phyloP scores from a whole-genome alignment of 2,888 invertebrate genomes.

The Hydriomena furcata region DNA sequence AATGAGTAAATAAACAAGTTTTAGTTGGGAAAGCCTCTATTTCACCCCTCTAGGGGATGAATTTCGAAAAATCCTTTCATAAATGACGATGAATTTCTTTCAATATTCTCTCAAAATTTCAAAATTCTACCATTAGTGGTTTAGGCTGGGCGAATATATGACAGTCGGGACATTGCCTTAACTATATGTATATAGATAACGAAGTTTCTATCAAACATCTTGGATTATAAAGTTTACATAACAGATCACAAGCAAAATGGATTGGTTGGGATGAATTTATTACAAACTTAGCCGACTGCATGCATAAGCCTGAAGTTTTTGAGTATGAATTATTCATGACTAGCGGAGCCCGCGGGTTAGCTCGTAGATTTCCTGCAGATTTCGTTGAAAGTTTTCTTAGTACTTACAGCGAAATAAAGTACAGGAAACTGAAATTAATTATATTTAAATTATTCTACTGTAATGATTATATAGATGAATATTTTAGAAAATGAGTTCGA shows the following conservation, averaged over 20 bases:
- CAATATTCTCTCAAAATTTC: no score
- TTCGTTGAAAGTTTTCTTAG: conserved; percentile 32
- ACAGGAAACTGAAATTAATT: conserved; percentile 26
- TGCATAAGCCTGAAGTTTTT: conserved; percentile 46
- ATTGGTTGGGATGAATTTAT: conserved; percentile 51
- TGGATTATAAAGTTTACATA: conserved; percentile 34
- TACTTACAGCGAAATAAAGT: conserved; percentile 34
- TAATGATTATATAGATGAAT: not conserved
- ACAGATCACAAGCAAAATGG: conserved; percentile 46
- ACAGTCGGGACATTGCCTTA: no score
- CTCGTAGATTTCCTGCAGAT: conserved; percentile 37
- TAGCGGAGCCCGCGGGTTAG: conserved; percentile 36
- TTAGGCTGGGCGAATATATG: no score
- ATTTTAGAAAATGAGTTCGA: not conserved
- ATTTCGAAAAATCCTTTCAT: no score
- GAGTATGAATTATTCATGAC: conserved; percentile 52
- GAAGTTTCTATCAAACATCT: conserved; percentile 25
- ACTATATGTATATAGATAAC: no score
- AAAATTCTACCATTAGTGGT: no score
- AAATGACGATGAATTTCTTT: no score
- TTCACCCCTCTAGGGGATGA: no score
- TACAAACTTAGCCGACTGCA: conserved; percentile 52
- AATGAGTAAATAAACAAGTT: conserved; percentile 19
- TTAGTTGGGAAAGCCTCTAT: no score
- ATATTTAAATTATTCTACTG: not conserved